Percentiles rank a stretch among this genome's conserved stretches.
These are phyloP conservation scores for Sebastes hopkinsi DNA, from an alignment of 2,797 vertebrate species.

Conservation along the genomic window DNA sequence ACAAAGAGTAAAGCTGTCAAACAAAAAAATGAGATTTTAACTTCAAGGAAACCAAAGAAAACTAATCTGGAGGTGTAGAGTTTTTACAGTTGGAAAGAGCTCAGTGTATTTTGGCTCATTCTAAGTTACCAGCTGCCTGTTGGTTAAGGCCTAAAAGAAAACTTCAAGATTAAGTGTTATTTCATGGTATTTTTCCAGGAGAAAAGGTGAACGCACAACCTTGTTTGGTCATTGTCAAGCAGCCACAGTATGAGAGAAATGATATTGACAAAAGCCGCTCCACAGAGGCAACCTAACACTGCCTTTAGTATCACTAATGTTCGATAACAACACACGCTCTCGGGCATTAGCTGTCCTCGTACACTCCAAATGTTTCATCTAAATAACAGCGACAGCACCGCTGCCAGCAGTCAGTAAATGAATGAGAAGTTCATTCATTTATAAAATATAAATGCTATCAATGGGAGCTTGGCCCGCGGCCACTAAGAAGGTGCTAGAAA, in stretches of 20 bases:
- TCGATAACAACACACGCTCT: neutral
- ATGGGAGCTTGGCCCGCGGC: slow-evolving; percentile 8
- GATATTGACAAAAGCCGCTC: neutral
- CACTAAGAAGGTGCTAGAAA: slow-evolving; percentile 22
- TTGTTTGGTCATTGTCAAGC: slow-evolving; percentile 5
- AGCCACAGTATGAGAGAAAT: neutral
- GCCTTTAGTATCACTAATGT: neutral
- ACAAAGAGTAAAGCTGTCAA: neutral
- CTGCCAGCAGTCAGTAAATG: slow-evolving; percentile 6
- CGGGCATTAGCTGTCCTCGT: neutral
- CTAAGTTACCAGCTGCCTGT: neutral
- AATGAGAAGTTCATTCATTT: slow-evolving; percentile 4
- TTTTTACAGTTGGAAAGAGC: neutral
- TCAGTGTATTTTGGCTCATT: neutral
- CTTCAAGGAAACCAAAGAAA: neutral
- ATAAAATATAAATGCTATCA: slow-evolving; percentile 3
- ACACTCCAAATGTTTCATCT: neutral
- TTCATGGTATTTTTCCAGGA: neutral
- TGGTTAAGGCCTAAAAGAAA: neutral
- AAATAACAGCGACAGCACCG: neutral
- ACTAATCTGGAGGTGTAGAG: neutral
- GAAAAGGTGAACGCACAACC: slow-evolving; percentile 3
- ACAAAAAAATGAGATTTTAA: neutral
- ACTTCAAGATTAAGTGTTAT: neutral
- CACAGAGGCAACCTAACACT: neutral